Conservation (phyloP, 2,797 vertebrate genomes). For the Tragopan temminckii region DNA sequence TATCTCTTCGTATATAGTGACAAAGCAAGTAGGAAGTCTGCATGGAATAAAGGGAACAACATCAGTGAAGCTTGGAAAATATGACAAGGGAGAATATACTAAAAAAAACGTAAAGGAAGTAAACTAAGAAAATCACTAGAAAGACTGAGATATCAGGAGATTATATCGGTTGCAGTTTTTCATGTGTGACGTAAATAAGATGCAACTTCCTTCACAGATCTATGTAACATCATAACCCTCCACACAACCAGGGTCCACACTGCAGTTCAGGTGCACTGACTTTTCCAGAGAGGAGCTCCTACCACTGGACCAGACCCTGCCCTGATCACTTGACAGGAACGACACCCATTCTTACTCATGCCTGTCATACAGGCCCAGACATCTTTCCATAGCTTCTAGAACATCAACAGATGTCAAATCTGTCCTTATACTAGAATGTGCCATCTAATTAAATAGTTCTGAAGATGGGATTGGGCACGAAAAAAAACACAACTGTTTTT, state of each 20-base stretch:
- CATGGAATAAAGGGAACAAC: background rate
- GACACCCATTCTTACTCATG: background rate
- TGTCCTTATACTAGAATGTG: background rate
- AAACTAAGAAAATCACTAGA: background rate
- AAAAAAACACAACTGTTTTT: background rate
- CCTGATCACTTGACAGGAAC: background rate
- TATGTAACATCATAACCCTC: background rate
- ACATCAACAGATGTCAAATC: background rate
- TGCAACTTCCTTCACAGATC: background rate
- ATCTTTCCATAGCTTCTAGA: background rate
- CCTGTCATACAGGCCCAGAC: background rate
- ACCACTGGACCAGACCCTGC: background rate
- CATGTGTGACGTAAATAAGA: background rate
- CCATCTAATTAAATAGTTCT: background rate
- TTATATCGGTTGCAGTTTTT: background rate
- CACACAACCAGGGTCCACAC: background rate
- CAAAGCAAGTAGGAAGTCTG: background rate
- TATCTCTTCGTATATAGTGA: background rate
- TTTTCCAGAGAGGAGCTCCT: background rate
- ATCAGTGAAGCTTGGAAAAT: background rate
- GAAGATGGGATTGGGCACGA: background rate
- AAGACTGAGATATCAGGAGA: background rate
- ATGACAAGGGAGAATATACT: background rate
- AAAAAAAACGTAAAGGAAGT: background rate
- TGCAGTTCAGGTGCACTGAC: rapidly evolving